These are phyloP conservation scores for Hoplodrina ambigua DNA, from an alignment of 2,888 invertebrate species.

Conservation along the genomic window DNA sequence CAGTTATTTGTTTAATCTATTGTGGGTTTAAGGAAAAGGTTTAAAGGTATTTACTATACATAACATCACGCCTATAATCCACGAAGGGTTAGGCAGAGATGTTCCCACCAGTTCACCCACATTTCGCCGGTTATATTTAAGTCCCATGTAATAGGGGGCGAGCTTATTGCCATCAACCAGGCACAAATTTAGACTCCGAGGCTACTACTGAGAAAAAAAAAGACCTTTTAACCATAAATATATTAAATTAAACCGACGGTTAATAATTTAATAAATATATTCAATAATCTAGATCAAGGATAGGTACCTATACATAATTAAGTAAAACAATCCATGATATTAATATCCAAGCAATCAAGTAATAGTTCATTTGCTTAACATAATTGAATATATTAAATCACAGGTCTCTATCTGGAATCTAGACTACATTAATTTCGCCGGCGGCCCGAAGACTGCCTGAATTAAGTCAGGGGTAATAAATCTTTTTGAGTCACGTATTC, in stretches of 20 bases:
- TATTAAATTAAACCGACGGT: too few species aligned
- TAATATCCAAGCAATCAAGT: constrained; percentile 41
- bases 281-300: too few species aligned
- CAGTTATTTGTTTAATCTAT: constrained; percentile 41
- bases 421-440: constrained; percentile 73
- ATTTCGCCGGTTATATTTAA: too few species aligned
- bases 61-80: too few species aligned
- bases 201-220: too few species aligned
- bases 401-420: constrained; percentile 62
- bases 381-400: constrained; percentile 59
- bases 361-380: constrained; percentile 55
- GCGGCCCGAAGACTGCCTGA: constrained; percentile 73
- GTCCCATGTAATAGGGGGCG: too few species aligned
- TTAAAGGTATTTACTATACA: neutral
- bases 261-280: too few species aligned
- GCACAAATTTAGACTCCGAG: too few species aligned
- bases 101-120: too few species aligned
- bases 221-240: too few species aligned
- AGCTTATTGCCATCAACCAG: too few species aligned
- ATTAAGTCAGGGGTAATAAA: constrained; percentile 77
- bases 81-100: too few species aligned
- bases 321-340: constrained; percentile 18
- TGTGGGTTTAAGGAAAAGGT: constrained; percentile 31
- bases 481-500: constrained; percentile 80
- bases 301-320: constrained; percentile 1